A percentile compares a stretch with the other conserved stretches of the same genome.
These are phyloP conservation scores for Eulemur rufifrons DNA, from an alignment of 2,113 vertebrate species.

Conservation along the genomic window DNA sequence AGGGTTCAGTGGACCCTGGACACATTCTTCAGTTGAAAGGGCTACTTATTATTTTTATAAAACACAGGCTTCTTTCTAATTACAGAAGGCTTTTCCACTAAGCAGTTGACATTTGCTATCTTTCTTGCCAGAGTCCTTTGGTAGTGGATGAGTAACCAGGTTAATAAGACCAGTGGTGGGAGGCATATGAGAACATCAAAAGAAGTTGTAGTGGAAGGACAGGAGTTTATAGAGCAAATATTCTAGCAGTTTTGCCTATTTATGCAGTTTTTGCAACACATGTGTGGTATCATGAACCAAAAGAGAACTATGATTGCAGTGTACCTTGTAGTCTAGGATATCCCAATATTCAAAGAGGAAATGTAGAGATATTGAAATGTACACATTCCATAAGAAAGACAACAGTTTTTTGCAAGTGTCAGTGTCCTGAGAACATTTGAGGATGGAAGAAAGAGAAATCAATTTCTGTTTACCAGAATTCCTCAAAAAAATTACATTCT, in stretches of 20 bases:
- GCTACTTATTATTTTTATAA: background rate
- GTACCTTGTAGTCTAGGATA: background rate
- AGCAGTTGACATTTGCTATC: background rate
- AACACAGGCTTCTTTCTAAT: background rate
- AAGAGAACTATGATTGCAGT: background rate
- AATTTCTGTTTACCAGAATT: background rate
- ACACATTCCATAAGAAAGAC: background rate
- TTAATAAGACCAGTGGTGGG: background rate
- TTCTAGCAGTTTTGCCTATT: background rate
- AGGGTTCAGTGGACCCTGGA: background rate
- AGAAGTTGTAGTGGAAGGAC: background rate
- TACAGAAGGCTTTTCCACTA: background rate
- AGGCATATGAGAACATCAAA: background rate
- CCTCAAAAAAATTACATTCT: background rate
- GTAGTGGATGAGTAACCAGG: background rate
- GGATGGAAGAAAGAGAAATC: background rate
- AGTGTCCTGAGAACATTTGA: background rate
- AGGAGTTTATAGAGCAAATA: background rate
- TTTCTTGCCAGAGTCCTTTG: background rate
- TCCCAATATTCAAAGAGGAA: background rate
- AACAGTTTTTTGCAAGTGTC: background rate
- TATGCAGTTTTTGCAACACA: background rate
- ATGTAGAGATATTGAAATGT: background rate
- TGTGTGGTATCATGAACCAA: background rate
- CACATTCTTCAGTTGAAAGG: background rate